phyloP scores from a whole-genome alignment of 2,113 vertebrate species.

The Oriolus oriolus region DNA sequence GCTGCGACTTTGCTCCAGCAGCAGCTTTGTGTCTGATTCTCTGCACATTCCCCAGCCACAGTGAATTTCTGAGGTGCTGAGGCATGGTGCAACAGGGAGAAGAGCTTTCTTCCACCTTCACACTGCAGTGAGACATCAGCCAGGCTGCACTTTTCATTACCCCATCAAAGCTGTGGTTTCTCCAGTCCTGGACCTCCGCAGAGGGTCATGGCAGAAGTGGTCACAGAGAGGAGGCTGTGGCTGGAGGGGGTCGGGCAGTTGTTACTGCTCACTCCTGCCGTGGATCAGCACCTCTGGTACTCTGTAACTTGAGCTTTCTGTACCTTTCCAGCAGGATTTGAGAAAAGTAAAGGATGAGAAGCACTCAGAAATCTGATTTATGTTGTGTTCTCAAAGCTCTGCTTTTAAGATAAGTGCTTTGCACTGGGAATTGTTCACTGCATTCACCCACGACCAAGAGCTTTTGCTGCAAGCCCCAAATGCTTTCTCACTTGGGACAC shows the following conservation, averaged over 20 bases:
- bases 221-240: not conserved
- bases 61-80: not conserved
- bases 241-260: not conserved
- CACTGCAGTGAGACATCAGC: fast-evolving
- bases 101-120: not conserved
- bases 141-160: not conserved
- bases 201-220: fast-evolving
- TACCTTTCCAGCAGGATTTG: not conserved
- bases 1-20: not conserved
- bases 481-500: not conserved
- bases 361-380: not conserved
- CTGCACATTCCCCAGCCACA: not conserved
- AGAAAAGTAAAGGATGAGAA: not conserved
- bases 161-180: not conserved
- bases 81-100: not conserved
- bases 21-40: not conserved
- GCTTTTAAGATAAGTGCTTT: not conserved
- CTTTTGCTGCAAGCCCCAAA: not conserved
- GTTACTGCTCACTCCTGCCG: not conserved
- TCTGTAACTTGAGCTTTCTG: not conserved
- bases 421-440: not conserved
- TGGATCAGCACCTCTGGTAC: not conserved
- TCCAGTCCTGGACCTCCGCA: not conserved
- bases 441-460: not conserved
- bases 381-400: not conserved